Evolutionary conservation across 2,113 vertebrate species (phyloP).

Genomic region (Centropus bengalensis): DNA sequence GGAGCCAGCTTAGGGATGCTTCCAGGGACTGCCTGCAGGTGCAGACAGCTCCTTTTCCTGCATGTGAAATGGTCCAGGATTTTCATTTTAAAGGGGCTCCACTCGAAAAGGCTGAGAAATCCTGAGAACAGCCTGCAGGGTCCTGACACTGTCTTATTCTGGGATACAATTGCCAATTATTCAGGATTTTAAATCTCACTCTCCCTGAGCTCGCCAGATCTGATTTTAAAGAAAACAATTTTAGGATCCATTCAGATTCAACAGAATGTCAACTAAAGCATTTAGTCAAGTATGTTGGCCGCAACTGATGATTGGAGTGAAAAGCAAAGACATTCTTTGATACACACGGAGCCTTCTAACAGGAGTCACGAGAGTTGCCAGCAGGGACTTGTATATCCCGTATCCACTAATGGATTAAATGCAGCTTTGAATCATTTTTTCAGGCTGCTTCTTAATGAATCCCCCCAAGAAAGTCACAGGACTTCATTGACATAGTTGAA

Average conservation of each 20-base stretch:
- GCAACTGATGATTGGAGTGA: not conserved
- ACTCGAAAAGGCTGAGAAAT: not conserved
- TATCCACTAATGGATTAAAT: not conserved
- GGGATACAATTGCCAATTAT: fast-evolving
- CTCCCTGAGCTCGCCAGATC: not conserved
- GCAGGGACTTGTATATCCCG: not conserved
- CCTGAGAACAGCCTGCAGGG: not conserved
- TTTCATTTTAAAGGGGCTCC: not conserved
- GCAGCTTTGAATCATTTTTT: not conserved
- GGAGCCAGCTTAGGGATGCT: not conserved
- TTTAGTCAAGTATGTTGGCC: not conserved
- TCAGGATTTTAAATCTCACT: not conserved
- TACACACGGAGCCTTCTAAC: not conserved
- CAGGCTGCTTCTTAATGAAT: not conserved
- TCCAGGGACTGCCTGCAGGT: not conserved
- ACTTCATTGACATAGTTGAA: not conserved
- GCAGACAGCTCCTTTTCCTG: not conserved
- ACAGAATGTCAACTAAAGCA: not conserved
- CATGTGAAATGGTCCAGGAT: not conserved
- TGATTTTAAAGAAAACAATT: not conserved
- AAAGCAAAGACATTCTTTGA: not conserved
- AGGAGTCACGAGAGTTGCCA: not conserved
- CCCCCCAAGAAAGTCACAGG: not conserved
- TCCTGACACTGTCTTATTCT: not conserved
- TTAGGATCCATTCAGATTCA: not conserved